These are phyloP conservation scores for Phortica okadai DNA, from an alignment of 2,888 invertebrate genomes.

Conservation along the genomic window DNA sequence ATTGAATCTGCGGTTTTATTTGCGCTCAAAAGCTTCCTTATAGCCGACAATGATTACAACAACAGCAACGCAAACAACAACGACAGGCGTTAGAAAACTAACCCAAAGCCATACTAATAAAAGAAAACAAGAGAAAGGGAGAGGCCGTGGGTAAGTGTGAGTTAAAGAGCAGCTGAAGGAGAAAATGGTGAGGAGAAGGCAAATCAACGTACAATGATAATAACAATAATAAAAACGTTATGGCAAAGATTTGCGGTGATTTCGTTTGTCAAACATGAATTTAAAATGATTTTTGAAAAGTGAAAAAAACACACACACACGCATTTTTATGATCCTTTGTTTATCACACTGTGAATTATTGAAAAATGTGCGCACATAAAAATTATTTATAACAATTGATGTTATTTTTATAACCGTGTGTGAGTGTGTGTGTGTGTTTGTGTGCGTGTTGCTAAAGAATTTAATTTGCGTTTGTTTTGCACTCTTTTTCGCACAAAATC, in stretches of 20 bases:
- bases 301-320: background rate
- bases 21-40: slow-evolving; percentile 1
- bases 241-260: background rate
- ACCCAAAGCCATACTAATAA: background rate
- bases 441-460: slow-evolving; percentile 24
- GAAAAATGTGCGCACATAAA: background rate
- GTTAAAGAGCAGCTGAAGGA: background rate
- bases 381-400: background rate
- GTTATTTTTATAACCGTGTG: slow-evolving; percentile 5
- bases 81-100: background rate
- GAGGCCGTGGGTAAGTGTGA: background rate
- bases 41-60: background rate
- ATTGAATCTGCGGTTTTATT: slow-evolving; percentile 2
- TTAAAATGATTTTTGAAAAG: background rate
- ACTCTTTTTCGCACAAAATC: slow-evolving; percentile 23
- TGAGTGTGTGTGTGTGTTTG: slow-evolving; percentile 31
- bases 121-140: background rate
- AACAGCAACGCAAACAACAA: background rate
- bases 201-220: slow-evolving; percentile 2
- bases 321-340: too few relatives aligned
- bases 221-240: slow-evolving; percentile 7
- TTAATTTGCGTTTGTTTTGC: slow-evolving; percentile 7
- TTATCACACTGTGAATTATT: too few relatives aligned
- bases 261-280: background rate
- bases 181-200: background rate